A percentile compares a stretch with the other conserved stretches of the same genome.
Conservation (phyloP, 2,888 invertebrate genomes). For the Graphium colonna region DNA sequence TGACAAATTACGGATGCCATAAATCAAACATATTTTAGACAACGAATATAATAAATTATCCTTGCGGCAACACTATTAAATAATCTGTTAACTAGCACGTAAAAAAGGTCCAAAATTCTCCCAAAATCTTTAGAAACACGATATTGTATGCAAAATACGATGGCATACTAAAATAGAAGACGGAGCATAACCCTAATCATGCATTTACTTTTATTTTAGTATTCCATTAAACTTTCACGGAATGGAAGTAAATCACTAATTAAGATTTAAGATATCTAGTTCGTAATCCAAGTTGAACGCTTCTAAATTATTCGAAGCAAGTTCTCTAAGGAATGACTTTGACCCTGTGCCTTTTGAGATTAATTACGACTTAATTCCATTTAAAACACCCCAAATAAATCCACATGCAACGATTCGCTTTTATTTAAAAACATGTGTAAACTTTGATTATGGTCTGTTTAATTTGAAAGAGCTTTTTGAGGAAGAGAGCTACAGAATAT, state of each 20-base stretch:
- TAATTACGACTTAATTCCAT: slow-evolving; percentile 10
- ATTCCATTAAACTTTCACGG: not conserved
- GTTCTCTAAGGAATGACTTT: slow-evolving; percentile 17
- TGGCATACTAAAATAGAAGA: no score
- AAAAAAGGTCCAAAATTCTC: no score
- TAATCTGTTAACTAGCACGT: no score
- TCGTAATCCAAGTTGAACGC: slow-evolving; percentile 15
- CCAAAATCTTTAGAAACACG: no score
- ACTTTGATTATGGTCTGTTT: not conserved
- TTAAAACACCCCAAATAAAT: slow-evolving; percentile 8
- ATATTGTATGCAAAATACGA: no score
- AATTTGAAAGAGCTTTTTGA: not conserved
- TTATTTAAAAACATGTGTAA: not conserved
- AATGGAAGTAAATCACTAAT: not conserved
- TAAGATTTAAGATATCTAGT: not conserved
- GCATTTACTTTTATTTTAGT: no score
- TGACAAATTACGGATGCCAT: no score
- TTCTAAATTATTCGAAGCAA: slow-evolving; percentile 20
- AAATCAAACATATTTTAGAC: no score
- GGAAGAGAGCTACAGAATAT: no score
- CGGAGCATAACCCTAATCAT: no score
- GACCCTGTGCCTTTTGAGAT: slow-evolving; percentile 11
- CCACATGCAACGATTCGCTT: not conserved
- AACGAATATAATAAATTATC: no score
- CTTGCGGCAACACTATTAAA: no score